Evolutionary conservation across 2,797 vertebrate species (phyloP).

Genomic region (Lindbergichthys nudifrons): DNA sequence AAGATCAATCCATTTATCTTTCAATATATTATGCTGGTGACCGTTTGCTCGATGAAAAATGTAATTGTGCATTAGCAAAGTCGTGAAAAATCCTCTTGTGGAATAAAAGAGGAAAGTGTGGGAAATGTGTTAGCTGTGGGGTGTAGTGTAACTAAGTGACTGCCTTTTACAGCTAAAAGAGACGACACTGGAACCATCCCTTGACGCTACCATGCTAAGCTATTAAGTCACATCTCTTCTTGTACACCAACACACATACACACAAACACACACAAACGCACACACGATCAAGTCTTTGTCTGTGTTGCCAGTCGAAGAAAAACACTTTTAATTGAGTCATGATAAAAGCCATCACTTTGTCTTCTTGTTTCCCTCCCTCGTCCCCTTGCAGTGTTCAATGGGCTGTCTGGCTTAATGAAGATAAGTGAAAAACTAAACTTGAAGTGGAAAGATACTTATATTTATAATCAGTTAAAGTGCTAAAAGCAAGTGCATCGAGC

Average conservation of each 20-base stretch:
- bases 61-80: background rate
- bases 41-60: conserved; percentile 32
- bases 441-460: conserved; percentile 44
- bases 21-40: conserved; percentile 2
- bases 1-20: background rate
- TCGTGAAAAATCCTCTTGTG: background rate
- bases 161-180: conserved; percentile 39
- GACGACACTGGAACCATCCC: conserved; percentile 33
- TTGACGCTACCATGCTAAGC: conserved; percentile 30
- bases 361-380: background rate
- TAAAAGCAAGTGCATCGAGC: conserved; percentile 20
- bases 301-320: conserved; percentile 44
- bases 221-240: conserved; percentile 37
- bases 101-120: background rate
- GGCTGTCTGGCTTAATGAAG: conserved; percentile 55
- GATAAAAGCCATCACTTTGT: conserved; percentile 64
- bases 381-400: conserved; percentile 4
- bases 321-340: conserved; percentile 58
- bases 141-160: conserved; percentile 28
- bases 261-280: conserved; percentile 5
- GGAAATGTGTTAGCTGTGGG: conserved; percentile 22
- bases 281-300: conserved; percentile 4
- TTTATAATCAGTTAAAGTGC: conserved; percentile 51
- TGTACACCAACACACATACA: conserved; percentile 21
- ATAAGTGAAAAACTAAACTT: conserved; percentile 49